Base-by-base conservation (phyloP, 1,140 invertebrate genomes). In the Aphelenchoides besseyi region DNA sequence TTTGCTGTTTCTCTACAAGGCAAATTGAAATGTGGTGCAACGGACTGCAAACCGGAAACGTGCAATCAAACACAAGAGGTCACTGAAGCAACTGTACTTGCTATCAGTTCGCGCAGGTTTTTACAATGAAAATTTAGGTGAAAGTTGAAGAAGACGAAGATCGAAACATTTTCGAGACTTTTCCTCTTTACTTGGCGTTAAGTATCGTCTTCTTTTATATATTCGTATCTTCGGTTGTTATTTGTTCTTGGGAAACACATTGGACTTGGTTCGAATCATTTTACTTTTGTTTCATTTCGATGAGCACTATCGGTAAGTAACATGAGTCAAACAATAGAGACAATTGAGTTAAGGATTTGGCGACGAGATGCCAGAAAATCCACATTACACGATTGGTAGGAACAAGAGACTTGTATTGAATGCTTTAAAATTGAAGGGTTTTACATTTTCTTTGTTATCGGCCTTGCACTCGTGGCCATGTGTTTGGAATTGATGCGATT, bases 231-330 rank as follows among this genome's bases (percentile, higher is more conserved):
- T 72, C 71, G 23, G 26, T 72, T 9, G 29, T 73, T 18, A 36
- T 72, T 23, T 33, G 26, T 18, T 33, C 73, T 33, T 73, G 71
- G 71, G 71, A 73, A 37, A n/a, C n/a, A n/a, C 71, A 73, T n/a
- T 73, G 71, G 71, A 57, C 64, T 33, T 73, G 33, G 9, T 73
- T 73, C 32, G 66, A 53, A 18, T 26, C 70, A 2, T 73, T 73
- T 36, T 73, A 73, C 30, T 73, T 72, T 23, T 53, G 66, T 35
- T 73, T 66, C 37, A 72, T 72, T 18, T 72, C 70, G 0, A 3
- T 73, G 18, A 64, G 54, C 2, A 73, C 71, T 12, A 73, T 73
- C 36, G 70, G 66, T 54, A 35, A 2, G 26, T 12, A 26, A 18
- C 9, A 59, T 26, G 55, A 2, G 55, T 1, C 29, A 28, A 3